Evolutionary conservation across 2,113 vertebrate species (phyloP).

Genomic region (Garra rufa): DNA sequence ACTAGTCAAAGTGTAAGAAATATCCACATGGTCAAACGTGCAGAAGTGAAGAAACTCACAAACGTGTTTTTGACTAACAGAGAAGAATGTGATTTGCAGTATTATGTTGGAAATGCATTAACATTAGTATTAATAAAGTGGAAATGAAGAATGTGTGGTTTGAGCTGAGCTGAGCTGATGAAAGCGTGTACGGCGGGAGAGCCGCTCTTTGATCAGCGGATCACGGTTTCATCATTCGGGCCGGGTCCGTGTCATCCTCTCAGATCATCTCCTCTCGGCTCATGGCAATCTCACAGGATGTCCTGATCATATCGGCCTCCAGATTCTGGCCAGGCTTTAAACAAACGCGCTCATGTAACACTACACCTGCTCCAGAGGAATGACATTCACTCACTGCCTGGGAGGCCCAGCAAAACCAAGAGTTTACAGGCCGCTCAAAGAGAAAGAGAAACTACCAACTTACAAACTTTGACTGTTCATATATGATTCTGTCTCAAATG

Average conservation of each 20-base stretch:
- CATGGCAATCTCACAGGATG: slow-evolving; percentile 56
- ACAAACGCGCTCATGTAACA: slow-evolving; percentile 52
- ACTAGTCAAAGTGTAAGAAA: neutral
- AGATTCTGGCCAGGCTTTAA: slow-evolving; percentile 49
- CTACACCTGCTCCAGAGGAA: slow-evolving; percentile 28
- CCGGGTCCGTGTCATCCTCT: slow-evolving; percentile 49
- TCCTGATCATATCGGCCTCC: slow-evolving; percentile 56
- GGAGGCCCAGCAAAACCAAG: neutral
- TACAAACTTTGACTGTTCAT: too few relatives aligned
- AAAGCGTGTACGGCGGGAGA: slow-evolving; percentile 59
- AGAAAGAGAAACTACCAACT: slow-evolving; percentile 47
- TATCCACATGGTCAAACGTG: too few relatives aligned
- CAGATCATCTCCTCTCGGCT: slow-evolving; percentile 52
- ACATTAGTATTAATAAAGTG: neutral
- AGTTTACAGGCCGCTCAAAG: neutral
- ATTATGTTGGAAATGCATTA: neutral
- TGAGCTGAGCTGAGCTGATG: slow-evolving; percentile 49
- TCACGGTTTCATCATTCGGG: slow-evolving; percentile 66
- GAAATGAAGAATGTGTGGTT: too few relatives aligned
- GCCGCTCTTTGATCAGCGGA: slow-evolving; percentile 72
- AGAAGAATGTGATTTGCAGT: neutral
- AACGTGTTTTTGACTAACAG: neutral
- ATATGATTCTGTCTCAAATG: too few relatives aligned
- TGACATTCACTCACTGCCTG: neutral
- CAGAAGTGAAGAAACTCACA: too few relatives aligned